Evolutionary conservation across 1,140 invertebrate genomes (phyloP).

Genomic region (Diorhabda elongata): DNA sequence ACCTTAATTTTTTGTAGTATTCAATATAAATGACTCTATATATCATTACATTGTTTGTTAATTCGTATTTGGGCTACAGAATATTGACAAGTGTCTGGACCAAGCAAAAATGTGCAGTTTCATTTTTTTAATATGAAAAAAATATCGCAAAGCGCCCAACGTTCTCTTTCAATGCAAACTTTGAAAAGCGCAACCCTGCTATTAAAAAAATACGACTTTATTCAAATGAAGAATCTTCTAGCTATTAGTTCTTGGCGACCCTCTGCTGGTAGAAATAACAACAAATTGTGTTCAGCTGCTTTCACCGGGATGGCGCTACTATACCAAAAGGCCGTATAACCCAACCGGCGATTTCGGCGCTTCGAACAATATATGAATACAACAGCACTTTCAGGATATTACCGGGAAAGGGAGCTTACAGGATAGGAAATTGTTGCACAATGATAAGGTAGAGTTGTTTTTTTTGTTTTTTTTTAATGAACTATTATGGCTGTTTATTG

Average conservation of each 20-base stretch:
- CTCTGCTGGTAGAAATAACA: conserved; percentile 19
- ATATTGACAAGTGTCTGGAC: too few relatives aligned
- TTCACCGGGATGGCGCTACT: conserved; percentile 22
- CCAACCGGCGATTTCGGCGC: background rate
- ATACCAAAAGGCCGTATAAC: conserved; percentile 3
- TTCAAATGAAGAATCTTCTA: too few relatives aligned
- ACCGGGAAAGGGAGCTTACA: background rate
- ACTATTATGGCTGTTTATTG: background rate
- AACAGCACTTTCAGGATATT: conserved; percentile 10
- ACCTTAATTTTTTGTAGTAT: too few relatives aligned
- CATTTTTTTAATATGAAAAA: too few relatives aligned
- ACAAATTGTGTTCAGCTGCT: conserved; percentile 17
- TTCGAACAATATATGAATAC: conserved; percentile 7
- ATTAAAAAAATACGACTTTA: background rate
- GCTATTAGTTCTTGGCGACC: conserved; percentile 6
- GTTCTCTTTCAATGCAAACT: too few relatives aligned
- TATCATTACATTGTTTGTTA: too few relatives aligned
- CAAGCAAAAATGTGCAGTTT: too few relatives aligned
- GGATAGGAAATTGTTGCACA: conserved; percentile 13
- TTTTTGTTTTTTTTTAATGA: background rate
- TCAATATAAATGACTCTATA: too few relatives aligned
- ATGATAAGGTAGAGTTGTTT: conserved; percentile 13
- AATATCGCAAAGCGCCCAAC: too few relatives aligned
- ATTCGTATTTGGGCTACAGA: too few relatives aligned
- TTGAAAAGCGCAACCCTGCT: background rate